These are phyloP conservation scores for Stercorarius parasiticus DNA, from an alignment of 2,113 vertebrate genomes.

Conservation along the genomic window DNA sequence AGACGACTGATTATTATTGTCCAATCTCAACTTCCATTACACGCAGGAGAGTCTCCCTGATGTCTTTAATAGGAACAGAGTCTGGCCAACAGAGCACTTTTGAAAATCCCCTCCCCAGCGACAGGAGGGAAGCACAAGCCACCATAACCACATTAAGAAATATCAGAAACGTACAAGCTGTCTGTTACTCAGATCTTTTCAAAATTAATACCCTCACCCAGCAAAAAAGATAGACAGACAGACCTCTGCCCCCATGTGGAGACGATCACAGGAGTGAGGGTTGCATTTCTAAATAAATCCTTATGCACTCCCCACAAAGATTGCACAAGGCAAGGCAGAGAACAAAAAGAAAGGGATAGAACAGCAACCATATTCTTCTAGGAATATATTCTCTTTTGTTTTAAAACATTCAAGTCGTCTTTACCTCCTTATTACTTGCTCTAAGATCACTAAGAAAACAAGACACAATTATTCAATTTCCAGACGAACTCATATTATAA, in stretches of 20 bases:
- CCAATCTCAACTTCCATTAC: not conserved
- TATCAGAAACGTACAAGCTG: not conserved
- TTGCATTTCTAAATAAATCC: constrained; percentile 8
- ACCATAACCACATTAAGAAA: not conserved
- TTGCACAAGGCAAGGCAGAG: not conserved
- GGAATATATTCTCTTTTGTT: not conserved
- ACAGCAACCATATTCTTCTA: not conserved
- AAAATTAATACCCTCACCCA: not conserved
- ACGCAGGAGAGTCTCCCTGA: not conserved
- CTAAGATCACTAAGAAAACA: not conserved
- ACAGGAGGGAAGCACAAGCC: not conserved
- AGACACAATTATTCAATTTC: not conserved
- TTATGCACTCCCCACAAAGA: not conserved
- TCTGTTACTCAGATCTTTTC: not conserved
- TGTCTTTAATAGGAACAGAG: not conserved
- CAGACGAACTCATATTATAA: not conserved
- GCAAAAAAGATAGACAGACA: not conserved
- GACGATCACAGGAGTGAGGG: not conserved
- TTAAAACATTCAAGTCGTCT: not conserved
- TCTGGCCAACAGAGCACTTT: not conserved
- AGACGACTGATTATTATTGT: not conserved
- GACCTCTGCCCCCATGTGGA: not conserved
- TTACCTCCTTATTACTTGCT: not conserved
- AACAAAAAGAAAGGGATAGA: not conserved
- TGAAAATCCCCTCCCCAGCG: not conserved